A percentile compares a stretch with the other conserved stretches of the same genome.
phyloP scores from a whole-genome alignment of 2,797 vertebrate genomes.

The Taeniopygia guttata region DNA sequence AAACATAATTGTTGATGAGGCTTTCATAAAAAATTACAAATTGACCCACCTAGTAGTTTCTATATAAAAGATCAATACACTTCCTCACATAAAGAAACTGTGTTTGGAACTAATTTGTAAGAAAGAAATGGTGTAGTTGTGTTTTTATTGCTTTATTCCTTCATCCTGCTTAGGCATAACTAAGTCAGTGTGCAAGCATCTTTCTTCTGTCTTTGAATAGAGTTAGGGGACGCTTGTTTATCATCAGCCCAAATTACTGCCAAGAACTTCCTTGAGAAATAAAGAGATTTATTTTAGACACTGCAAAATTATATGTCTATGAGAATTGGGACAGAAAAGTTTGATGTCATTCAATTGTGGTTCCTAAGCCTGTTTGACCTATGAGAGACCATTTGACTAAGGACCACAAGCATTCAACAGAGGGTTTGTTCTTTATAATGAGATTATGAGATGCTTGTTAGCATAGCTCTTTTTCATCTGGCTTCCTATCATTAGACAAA shows the following conservation, averaged over 20 bases:
- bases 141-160: not conserved
- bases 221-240: not conserved
- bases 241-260: not conserved
- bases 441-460: not conserved
- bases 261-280: not conserved
- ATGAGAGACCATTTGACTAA: not conserved
- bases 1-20: not conserved
- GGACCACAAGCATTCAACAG: not conserved
- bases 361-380: not conserved
- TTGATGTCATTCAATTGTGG: not conserved
- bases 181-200: not conserved
- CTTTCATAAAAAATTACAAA: not conserved
- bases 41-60: not conserved
- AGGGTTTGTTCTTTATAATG: not conserved
- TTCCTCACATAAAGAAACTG: not conserved
- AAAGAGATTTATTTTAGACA: not conserved
- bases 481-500: not conserved
- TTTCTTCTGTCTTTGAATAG: conserved; percentile 13
- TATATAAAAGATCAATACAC: not conserved
- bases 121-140: not conserved
- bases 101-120: not conserved
- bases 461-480: conserved; percentile 2
- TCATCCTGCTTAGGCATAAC: not conserved
- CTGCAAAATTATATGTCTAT: not conserved
- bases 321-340: not conserved